phyloP scores from a whole-genome alignment of 2,888 invertebrate genomes.

The Tenthredo mesomela region DNA sequence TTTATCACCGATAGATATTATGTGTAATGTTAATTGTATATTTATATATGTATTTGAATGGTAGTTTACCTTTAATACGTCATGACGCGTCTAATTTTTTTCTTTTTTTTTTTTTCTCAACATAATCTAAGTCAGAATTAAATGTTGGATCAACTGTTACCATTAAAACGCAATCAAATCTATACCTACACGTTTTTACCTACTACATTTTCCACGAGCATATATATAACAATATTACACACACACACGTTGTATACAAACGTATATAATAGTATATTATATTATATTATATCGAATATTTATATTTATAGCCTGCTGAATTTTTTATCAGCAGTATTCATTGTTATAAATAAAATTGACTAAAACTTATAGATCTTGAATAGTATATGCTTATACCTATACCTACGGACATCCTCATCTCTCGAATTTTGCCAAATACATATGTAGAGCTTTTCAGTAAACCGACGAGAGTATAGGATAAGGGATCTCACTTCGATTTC shows the following conservation, averaged over 20 bases:
- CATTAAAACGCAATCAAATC: constrained; percentile 6
- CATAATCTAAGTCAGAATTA: constrained; percentile 14
- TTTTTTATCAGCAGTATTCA: constrained; percentile 68
- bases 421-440: no score
- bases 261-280: not conserved
- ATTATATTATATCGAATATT: not conserved
- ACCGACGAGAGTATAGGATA: no score
- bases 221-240: constrained; percentile 20
- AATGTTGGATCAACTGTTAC: constrained; percentile 33
- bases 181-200: constrained; percentile 11
- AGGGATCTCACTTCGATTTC: no score
- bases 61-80: constrained; percentile 58
- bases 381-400: no score
- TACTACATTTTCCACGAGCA: constrained; percentile 28
- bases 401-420: no score
- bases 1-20: constrained; percentile 58
- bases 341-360: constrained; percentile 74
- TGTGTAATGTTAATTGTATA: constrained; percentile 58
- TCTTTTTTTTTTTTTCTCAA: constrained; percentile 47
- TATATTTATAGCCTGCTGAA: constrained; percentile 24
- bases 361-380: constrained; percentile 59
- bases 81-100: constrained; percentile 64
- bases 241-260: constrained; percentile 28
- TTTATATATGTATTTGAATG: constrained; percentile 33
- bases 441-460: no score